Conservation (phyloP, 2,888 invertebrate genomes). For the Cerastis leucographa region DNA sequence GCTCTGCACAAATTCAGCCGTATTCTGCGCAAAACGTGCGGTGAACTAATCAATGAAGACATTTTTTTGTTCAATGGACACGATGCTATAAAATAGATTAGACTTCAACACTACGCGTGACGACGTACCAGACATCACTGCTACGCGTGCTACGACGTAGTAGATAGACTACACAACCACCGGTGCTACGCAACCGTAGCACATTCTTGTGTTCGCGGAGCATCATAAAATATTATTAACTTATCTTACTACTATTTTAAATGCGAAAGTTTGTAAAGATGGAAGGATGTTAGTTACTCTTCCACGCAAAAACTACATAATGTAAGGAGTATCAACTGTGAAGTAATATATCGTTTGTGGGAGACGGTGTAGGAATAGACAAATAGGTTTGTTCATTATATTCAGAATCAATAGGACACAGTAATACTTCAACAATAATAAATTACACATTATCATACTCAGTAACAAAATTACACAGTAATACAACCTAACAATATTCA, state of each 20-base stretch:
- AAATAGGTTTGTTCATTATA: too few species aligned
- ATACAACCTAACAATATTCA: too few species aligned
- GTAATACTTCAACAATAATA: too few species aligned
- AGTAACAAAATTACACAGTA: too few species aligned
- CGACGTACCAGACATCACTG: not conserved
- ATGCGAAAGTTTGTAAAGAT: not conserved
- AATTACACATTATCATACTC: too few species aligned
- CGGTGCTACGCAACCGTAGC: not conserved
- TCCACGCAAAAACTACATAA: not conserved
- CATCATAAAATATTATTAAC: not conserved
- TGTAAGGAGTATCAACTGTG: not conserved
- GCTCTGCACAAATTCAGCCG: not conserved
- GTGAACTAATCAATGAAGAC: not conserved
- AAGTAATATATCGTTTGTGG: too few species aligned
- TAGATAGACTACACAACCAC: not conserved
- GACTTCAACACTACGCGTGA: not conserved
- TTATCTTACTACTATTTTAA: not conserved
- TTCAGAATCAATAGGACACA: too few species aligned
- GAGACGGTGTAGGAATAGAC: too few species aligned
- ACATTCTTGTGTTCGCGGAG: not conserved
- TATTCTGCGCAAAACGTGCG: not conserved
- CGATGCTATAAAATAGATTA: not conserved
- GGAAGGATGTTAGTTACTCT: not conserved
- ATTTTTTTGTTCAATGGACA: not conserved
- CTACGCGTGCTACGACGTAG: not conserved